Conservation (phyloP, 1,140 invertebrate genomes). For the Pygmarrhopalites habei region DNA sequence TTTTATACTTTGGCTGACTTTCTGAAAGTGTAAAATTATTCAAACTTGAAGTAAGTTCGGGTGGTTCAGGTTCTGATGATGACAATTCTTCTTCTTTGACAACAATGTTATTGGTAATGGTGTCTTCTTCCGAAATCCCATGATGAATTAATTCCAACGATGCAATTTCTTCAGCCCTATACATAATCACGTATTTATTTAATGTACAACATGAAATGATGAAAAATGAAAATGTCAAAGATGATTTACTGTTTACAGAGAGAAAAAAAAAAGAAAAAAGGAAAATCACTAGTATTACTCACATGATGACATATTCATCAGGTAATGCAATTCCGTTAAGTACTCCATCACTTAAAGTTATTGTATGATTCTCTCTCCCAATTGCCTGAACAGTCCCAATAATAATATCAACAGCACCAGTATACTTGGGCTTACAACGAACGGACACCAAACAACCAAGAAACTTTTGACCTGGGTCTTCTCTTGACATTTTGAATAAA, state of each 20-base stretch:
- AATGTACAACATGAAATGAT: background rate
- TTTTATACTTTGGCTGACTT: slow-evolving; percentile 8
- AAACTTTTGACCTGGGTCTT: slow-evolving; percentile 22
- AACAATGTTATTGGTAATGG: background rate
- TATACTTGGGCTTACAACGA: slow-evolving; percentile 11
- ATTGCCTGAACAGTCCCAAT: slow-evolving; percentile 27
- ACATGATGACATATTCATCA: slow-evolving; percentile 25
- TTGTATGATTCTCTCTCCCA: slow-evolving; percentile 10
- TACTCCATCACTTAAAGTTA: slow-evolving; percentile 28
- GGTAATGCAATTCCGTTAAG: slow-evolving; percentile 22
- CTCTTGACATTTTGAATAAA: slow-evolving; percentile 9
- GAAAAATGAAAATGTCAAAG: too few relatives aligned
- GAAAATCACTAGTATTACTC: background rate
- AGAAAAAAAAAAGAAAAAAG: too few relatives aligned
- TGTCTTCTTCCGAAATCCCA: background rate
- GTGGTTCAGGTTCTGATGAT: background rate
- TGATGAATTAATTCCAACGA: slow-evolving; percentile 2
- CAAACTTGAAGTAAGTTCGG: background rate
- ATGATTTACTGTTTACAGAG: too few relatives aligned
- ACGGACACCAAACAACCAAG: slow-evolving; percentile 28
- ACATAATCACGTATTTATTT: background rate
- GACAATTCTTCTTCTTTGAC: background rate
- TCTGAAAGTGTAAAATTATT: background rate
- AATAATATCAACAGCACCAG: slow-evolving; percentile 23
- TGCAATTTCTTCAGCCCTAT: slow-evolving; percentile 13